Base-by-base conservation (phyloP, 2,797 vertebrate genomes). In the Zenarchopterus dispar region DNA sequence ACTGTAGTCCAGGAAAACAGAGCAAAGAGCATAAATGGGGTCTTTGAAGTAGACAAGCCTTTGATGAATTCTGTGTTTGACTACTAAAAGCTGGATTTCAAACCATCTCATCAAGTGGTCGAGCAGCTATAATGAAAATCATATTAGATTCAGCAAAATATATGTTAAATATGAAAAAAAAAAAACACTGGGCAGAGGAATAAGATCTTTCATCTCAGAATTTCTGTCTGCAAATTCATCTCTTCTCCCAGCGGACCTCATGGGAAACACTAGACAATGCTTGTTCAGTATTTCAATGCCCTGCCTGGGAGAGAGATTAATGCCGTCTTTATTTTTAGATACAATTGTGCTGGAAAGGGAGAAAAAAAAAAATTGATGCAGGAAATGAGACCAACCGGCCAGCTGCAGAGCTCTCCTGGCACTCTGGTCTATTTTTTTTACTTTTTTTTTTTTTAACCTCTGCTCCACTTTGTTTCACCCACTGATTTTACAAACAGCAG, bases 311-410 rank as follows among this genome's bases (percentile, higher is more conserved):
- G 16, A 36, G n/a, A 71, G 42, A 79, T 75, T 62, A 84, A 83
- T 64, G 54, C 48, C 11, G 5, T 56, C 55, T 78, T 82, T 88
- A 86, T 83, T 86, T 87, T 78, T 78, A 77, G 83, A 56, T 59
- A 57, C 57, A 59, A 68, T 43, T 26, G 49, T 62, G 19, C 50
- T 83, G 36, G 33, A 81, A 80, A 74, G 45, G 23, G 49, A 78
- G 57, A 66, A 56, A 63, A 24, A 84, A 80, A 47, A 31, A 52
- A 62, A 31, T 54, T 1, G 17, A 64, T 49, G 51, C 80, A 85
- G 84, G 82, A 88, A 88, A 81, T 50, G 65, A 73, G 72, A 59
- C 59, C 60, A 59, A 55, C 42, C 67, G 68, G 72, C 65, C 67
- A 69, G 64, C 57, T 21, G 53, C 59, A 68, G 24, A n/a, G 7